phyloP scores from a whole-genome alignment of 2,113 vertebrate genomes.

The Tragelaphus buxtoni region DNA sequence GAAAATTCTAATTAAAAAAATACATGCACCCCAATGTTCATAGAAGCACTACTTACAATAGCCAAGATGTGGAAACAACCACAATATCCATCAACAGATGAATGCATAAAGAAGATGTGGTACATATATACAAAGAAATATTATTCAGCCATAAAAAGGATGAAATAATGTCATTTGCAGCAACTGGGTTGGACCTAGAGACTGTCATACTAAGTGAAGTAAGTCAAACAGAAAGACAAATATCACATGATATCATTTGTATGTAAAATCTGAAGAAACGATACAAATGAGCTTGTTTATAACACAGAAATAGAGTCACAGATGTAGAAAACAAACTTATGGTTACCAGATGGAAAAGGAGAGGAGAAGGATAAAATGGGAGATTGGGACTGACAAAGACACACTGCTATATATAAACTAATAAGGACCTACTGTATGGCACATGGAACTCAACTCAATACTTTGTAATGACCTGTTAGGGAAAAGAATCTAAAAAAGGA shows the following conservation, averaged over 20 bases:
- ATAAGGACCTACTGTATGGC: background rate
- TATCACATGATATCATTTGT: background rate
- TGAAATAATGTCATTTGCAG: background rate
- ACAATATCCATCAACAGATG: background rate
- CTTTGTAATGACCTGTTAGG: background rate
- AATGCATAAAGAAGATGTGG: background rate
- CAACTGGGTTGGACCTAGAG: background rate
- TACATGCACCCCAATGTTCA: background rate
- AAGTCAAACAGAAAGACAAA: background rate
- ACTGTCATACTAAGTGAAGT: background rate
- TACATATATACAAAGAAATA: background rate
- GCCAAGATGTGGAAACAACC: background rate
- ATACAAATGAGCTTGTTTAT: background rate
- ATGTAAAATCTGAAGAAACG: background rate
- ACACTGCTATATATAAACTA: background rate
- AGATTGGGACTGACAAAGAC: background rate
- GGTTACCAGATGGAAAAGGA: background rate
- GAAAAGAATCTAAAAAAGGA: background rate
- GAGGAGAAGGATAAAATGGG: background rate
- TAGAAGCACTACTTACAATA: background rate
- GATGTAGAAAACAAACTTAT: background rate
- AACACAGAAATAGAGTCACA: background rate
- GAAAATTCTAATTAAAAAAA: background rate
- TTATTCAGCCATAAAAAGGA: background rate
- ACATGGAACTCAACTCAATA: background rate